Base-by-base conservation (phyloP, 2,797 vertebrate species). In the Amazona finschi region DNA sequence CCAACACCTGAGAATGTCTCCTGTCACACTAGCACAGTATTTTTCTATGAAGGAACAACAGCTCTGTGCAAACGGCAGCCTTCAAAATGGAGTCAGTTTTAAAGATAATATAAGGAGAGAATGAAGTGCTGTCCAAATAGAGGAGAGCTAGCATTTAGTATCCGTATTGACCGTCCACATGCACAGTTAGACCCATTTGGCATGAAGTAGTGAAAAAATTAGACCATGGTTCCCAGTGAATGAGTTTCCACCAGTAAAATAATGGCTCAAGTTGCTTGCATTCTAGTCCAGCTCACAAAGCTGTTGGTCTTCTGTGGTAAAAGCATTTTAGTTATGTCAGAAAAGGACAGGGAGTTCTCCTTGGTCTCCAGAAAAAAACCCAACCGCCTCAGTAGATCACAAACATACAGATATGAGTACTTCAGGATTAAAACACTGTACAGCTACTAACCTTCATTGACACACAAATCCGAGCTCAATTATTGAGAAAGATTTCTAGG, bases 241-340 rank as follows among this genome's bases (percentile, higher is more conserved):
- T 12, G n/a, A 47, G 17, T 82, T 93, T 72, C 55, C 78, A 87
- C 10, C 43, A 64, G 38, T 60, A 76, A 85, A 87, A 87, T 22
- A 81, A 81, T 9, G 8, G 22, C 11, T 53, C 28, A 4, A 58
- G 72, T 30, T 39, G 66, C 81, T 58, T 76, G 27, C 21, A 61
- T 87, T 92, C 83, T 39, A 64, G 33, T 47, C 38, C n/a, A 80
- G 27, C n/a, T 83, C 65, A 89, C 10, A 12, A 70, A 73, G 24
- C 61, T 66, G 47, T 16, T 58, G 41, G 39, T 66, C 33, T 89
- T 58, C 7, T 86, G 75, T 58, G 95, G 80, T 65, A 85, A 79
- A 95, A 95, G 61, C 62, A 81, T 78, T 84, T 85, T 55, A 74
- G 20, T 57, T 55, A 89, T 43, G 66, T 86, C 58, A 93, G 33